Base-by-base conservation (phyloP, 1,140 invertebrate species). In the Phocides pigmalion region DNA sequence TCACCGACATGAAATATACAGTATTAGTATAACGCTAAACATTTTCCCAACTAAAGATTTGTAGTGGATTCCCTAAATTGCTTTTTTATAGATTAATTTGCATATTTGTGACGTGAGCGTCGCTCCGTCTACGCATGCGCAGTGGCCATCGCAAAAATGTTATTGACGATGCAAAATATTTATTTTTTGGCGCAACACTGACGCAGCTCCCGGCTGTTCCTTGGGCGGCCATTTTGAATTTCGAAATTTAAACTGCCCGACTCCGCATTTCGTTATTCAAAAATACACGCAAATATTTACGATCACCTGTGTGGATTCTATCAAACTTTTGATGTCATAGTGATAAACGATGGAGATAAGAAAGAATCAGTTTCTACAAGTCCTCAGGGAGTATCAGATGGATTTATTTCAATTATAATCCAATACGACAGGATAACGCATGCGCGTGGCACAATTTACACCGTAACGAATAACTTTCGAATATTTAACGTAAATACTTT, bases 101-200 rank as follows among this genome's bases (percentile, higher is more conserved):
- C 88, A 90, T 90, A 90, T 84, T 86, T 88, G 79, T 88, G 88
- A 89, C 86, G 84, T 83, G 64, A 70, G 68, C 74, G 76, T 59
- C 53, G 47, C 50, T 51, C 17, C 51, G 62, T 66, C 69, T 39
- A 50, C 86, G 88, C 88, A 89, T 89, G 88, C 87, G 85, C 72
- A 63, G 17, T 44, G 32, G 44, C 47, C 62, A 76, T 53, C 72
- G 74, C 74, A 64, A 64, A 79, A 82, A 86, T 87, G 78, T 82
- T 87, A 89, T 90, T 87, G 86, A 89, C 83, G 83, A 89, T 90
- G 85, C 85, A 87, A 84, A 87, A 87, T 90, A 84, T 89, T 90
- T 89, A 87, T 88, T 87, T 84, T 87, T 89, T 85, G 76, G 73
- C 80, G 81, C 82, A 81, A 82, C 81, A 80, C 68, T 71, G 72